Base-by-base conservation (phyloP, 2,797 vertebrate genomes). In the Diplodus puntazzo region DNA sequence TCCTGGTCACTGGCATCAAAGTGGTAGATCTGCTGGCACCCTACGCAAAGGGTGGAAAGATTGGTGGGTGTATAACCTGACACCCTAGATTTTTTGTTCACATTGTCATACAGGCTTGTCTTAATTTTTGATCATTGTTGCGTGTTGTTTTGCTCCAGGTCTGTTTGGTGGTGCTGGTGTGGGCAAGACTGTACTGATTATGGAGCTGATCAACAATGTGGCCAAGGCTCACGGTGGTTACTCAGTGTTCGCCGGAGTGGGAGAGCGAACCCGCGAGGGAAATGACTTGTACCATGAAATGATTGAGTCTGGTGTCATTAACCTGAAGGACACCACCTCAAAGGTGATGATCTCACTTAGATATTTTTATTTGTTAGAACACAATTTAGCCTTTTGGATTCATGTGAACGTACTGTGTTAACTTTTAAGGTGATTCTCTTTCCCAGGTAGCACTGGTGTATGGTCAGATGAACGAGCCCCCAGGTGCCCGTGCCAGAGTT, bases 201-300 rank as follows among this genome's bases (percentile, higher is more conserved):
- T 98, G 97, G 97, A 98, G 84, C 91, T 98, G 87, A 98, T 98
- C 89, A 98, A 98, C 91, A 98, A 98, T 0, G 97, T 98, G 45
- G 97, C 97, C 46, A 98, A 98, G 89, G 97, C 96, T 76, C 97
- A 98, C 11, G 96, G 97, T 67, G 97, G 97, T 65, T 98, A 98
- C 82, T 98, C 97, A 0, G 97, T 98, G 83, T 98, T 98, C 55
- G 97, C 97, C 3, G 97, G 97, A 0, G 97, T 97, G 4, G 97
- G 97, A 43, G 97, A 98, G 80, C 93, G 97, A 30, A 98, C 97
- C 54, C 96, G 97, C 0, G 97, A 98, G 78, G 97, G 97, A 86
- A 98, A 98, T 45, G 97, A 98, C 64, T 93, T 98, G 83, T 98
- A 98, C 91, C 96, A 98, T 46, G 97, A 98, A 91, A 98, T 98